Evolutionary conservation across 2,888 invertebrate genomes (phyloP).

Genomic region (Ceraclea dissimilis): DNA sequence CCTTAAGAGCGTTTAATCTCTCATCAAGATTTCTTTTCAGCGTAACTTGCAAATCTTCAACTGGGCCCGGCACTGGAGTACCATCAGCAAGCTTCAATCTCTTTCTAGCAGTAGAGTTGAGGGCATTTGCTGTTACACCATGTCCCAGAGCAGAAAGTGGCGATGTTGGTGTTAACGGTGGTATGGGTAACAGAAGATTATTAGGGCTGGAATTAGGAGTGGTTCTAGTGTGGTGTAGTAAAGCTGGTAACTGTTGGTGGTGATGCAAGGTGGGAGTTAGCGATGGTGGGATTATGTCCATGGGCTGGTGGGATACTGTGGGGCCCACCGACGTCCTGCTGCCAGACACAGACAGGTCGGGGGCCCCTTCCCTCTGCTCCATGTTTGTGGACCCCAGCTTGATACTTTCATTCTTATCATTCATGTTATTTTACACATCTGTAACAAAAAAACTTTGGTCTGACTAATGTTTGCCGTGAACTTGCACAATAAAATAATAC

Average conservation of each 20-base stretch:
- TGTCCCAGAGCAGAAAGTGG: neutral
- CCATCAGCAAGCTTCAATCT: slow-evolving; percentile 37
- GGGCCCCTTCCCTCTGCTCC: slow-evolving; percentile 26
- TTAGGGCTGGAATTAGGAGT: slow-evolving; percentile 1
- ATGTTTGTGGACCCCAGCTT: slow-evolving; percentile 20
- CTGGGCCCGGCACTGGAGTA: slow-evolving; percentile 33
- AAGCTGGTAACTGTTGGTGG: slow-evolving; percentile 5
- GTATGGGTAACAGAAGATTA: neutral
- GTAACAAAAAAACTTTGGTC: slow-evolving; percentile 9
- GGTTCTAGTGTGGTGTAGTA: neutral
- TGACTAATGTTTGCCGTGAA: neutral
- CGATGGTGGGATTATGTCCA: neutral
- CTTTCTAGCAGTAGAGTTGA: slow-evolving; percentile 34
- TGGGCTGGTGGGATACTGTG: slow-evolving; percentile 17
- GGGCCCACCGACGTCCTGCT: slow-evolving; percentile 26
- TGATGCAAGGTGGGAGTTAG: slow-evolving; percentile 3
- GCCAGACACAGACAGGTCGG: slow-evolving; percentile 22
- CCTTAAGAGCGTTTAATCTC: slow-evolving; percentile 60
- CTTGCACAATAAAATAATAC: too few species aligned
- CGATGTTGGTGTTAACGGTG: slow-evolving; percentile 10
- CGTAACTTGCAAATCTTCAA: slow-evolving; percentile 47
- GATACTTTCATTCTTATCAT: slow-evolving; percentile 25
- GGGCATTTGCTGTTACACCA: neutral
- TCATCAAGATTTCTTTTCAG: slow-evolving; percentile 64
- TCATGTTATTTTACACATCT: slow-evolving; percentile 26